Conservation (phyloP, 64 coral and sea anemone species). For the Catalaphyllia jardinei region DNA sequence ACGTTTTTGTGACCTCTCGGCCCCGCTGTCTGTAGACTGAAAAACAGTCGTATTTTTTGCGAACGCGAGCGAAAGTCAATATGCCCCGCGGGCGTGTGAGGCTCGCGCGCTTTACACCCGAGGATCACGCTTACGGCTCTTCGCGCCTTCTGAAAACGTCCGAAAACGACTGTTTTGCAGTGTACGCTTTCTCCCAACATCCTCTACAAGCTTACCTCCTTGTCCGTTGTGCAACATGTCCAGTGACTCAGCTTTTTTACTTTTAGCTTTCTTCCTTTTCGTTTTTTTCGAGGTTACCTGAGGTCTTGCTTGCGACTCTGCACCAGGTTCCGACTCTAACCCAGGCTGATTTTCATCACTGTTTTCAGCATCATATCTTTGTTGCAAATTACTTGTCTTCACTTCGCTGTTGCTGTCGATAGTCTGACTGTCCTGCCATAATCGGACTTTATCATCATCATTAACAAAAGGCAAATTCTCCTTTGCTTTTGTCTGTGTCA, state of each 20-base stretch:
- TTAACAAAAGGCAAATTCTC: neutral
- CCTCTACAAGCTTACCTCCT: neutral
- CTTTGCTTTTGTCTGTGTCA: neutral
- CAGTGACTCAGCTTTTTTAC: neutral
- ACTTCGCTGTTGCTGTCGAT: neutral
- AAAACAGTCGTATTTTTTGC: no score
- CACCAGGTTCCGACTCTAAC: neutral
- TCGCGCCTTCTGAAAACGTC: no score
- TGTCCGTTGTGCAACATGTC: neutral
- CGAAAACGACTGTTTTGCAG: no score
- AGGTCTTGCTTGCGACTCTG: neutral
- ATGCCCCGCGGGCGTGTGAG: no score
- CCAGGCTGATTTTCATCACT: neutral
- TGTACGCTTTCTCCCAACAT: no score
- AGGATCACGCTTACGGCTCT: no score
- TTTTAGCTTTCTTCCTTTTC: slow-evolving; percentile 51
- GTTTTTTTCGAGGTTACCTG: slow-evolving; percentile 41
- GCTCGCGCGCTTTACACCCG: no score
- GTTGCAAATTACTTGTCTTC: neutral
- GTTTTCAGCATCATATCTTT: neutral
- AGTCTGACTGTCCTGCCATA: neutral
- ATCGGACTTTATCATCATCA: slow-evolving; percentile 1
- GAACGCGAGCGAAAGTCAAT: no score
- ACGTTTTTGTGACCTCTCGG: no score
- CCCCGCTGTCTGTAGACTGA: no score